phyloP scores from a whole-genome alignment of 2,888 invertebrate genomes.

The Tromatobia lineatoria region DNA sequence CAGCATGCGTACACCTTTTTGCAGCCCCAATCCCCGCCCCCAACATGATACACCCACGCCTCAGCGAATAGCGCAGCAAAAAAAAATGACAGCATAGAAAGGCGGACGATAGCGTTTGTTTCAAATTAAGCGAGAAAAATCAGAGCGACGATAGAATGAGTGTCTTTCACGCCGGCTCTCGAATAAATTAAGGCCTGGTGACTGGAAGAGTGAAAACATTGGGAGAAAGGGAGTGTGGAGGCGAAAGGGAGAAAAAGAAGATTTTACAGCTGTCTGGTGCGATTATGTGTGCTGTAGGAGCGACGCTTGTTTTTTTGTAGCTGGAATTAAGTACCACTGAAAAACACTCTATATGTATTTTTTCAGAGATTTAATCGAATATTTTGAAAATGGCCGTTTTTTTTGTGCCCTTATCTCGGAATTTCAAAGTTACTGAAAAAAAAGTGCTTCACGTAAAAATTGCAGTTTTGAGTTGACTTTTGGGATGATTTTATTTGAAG shows the following conservation, averaged over 20 bases:
- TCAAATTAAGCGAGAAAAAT: slow-evolving; percentile 70
- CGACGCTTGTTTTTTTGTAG: neutral
- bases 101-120: slow-evolving; percentile 52
- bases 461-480: too few species aligned
- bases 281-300: neutral
- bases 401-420: too few species aligned
- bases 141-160: neutral
- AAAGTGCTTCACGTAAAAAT: too few species aligned
- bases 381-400: too few species aligned
- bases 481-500: too few species aligned
- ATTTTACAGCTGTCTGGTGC: neutral
- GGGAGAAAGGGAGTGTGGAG: neutral
- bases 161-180: neutral
- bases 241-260: neutral
- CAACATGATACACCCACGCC: neutral
- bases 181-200: neutral
- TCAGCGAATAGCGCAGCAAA: neutral
- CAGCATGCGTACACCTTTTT: slow-evolving; percentile 37
- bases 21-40: neutral
- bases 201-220: neutral
- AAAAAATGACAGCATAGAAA: neutral
- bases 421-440: too few species aligned
- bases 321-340: neutral
- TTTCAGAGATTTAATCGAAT: too few species aligned
- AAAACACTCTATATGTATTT: too few species aligned